Evolutionary conservation across 2,113 vertebrate species (phyloP).

Genomic region (Barnardius zonarius): DNA sequence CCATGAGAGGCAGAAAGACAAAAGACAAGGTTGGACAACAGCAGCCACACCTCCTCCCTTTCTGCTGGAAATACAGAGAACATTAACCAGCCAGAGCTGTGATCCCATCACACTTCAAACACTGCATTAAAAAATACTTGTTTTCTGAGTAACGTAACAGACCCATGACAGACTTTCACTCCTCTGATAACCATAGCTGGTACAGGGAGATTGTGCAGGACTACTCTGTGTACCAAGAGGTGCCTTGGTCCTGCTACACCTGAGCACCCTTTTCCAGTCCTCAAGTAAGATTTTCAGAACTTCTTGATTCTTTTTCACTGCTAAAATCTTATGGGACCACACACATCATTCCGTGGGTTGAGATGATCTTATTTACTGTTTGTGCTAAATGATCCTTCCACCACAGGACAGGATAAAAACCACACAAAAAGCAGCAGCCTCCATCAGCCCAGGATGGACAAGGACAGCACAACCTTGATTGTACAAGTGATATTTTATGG

Average conservation of each 20-base stretch:
- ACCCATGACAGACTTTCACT: background rate
- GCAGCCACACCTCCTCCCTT: background rate
- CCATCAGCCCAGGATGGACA: background rate
- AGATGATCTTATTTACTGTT: background rate
- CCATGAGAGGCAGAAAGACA: background rate
- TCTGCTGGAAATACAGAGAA: background rate
- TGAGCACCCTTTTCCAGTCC: background rate
- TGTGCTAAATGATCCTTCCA: background rate
- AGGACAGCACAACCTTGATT: background rate
- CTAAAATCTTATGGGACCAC: background rate
- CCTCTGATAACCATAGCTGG: background rate
- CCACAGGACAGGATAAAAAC: background rate
- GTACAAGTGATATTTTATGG: background rate
- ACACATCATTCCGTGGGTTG: background rate
- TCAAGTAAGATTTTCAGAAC: background rate
- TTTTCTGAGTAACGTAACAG: background rate
- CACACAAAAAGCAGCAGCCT: background rate
- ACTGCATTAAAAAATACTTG: background rate
- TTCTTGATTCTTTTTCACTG: background rate
- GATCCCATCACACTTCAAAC: background rate
- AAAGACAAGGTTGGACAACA: background rate
- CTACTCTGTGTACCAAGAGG: background rate
- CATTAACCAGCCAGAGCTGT: background rate
- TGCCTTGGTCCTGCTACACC: background rate
- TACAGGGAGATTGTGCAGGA: background rate